phyloP scores from a whole-genome alignment of 2,797 vertebrate genomes.

The Capromys pilorides region DNA sequence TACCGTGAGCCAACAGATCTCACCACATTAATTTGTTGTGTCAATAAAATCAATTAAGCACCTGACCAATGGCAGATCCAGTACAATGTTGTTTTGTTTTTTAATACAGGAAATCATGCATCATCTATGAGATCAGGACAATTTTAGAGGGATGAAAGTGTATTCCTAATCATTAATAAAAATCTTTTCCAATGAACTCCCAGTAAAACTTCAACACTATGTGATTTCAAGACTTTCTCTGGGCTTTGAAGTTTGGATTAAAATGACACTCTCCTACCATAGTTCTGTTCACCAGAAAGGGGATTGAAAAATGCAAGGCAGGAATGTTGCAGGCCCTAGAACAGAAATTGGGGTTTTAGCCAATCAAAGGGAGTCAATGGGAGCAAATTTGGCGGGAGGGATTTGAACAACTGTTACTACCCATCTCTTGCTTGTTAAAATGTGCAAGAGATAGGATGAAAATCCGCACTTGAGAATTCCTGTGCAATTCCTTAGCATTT shows the following conservation, averaged over 20 bases:
- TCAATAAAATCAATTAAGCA: not conserved
- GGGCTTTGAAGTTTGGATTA: slow-evolving; percentile 8
- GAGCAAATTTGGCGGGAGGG: not conserved
- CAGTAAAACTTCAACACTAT: slow-evolving; percentile 12
- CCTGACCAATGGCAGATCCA: not conserved
- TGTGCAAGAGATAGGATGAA: not conserved
- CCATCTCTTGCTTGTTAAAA: slow-evolving; percentile 37
- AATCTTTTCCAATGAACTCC: slow-evolving; percentile 4
- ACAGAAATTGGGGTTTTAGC: slow-evolving; percentile 10
- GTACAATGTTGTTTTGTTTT: slow-evolving; percentile 15
- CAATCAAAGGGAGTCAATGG: not conserved
- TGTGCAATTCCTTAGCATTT: not conserved
- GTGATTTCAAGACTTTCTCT: slow-evolving; percentile 47
- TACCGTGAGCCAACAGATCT: not conserved
- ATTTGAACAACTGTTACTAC: not conserved
- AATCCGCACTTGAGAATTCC: not conserved
- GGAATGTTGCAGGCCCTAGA: slow-evolving; percentile 23
- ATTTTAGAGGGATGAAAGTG: slow-evolving; percentile 37
- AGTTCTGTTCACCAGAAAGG: slow-evolving; percentile 27
- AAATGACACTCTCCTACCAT: not conserved
- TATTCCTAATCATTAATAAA: slow-evolving; percentile 19
- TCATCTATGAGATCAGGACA: not conserved
- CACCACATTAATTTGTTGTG: not conserved
- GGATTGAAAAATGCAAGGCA: slow-evolving; percentile 33
- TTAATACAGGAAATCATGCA: slow-evolving; percentile 36